Percentiles rank a stretch among this genome's conserved stretches.
Conservation (phyloP, 2,113 vertebrate species). For the Progne subis region DNA sequence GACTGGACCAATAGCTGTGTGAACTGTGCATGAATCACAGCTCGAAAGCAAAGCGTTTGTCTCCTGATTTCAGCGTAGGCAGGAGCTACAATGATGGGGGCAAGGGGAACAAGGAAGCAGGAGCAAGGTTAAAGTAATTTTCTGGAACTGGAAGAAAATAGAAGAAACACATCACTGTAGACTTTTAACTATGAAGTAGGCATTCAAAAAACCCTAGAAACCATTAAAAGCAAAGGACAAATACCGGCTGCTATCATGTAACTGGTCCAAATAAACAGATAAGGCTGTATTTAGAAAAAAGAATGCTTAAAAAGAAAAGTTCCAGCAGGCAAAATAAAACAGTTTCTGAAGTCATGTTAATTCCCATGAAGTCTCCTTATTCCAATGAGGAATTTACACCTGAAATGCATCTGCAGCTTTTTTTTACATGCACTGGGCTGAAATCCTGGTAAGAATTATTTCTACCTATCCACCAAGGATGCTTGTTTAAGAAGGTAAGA, state of each 20-base stretch:
- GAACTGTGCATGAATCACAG: background rate
- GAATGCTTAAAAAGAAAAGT: background rate
- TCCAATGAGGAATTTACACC: background rate
- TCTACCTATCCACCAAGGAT: background rate
- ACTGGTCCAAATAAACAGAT: background rate
- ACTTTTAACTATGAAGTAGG: background rate
- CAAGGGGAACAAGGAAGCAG: background rate
- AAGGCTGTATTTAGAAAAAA: background rate
- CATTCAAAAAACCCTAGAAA: background rate
- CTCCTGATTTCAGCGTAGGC: background rate
- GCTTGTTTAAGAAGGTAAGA: background rate
- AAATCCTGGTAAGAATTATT: background rate
- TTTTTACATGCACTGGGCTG: background rate
- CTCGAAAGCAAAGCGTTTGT: background rate
- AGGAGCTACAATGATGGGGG: background rate
- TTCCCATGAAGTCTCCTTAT: background rate
- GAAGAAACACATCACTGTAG: background rate
- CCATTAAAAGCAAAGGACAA: background rate
- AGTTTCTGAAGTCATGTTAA: background rate
- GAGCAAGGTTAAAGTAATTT: background rate
- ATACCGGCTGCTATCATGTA: background rate
- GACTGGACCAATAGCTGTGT: background rate
- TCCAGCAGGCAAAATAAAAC: background rate
- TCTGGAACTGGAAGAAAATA: background rate
- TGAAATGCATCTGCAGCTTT: background rate